These are phyloP conservation scores for Chironex yamaguchii DNA, from an alignment of 30 jellyfish, hydroid and myxozoan species.

Conservation along the genomic window DNA sequence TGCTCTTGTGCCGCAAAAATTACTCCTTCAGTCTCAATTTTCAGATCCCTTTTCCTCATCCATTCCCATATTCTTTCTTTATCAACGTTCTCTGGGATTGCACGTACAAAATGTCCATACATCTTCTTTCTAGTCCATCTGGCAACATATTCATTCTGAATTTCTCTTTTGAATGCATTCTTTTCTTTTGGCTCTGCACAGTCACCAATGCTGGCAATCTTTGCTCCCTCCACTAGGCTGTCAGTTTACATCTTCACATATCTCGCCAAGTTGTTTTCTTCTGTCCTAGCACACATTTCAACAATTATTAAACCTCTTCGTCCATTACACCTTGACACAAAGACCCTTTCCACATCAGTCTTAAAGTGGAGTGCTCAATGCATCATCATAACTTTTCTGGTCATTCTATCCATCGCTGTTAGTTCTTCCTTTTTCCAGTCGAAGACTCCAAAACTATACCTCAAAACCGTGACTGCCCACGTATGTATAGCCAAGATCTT, in stretches of 20 bases:
- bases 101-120: too few relatives aligned
- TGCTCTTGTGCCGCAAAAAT: too few relatives aligned
- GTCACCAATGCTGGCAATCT: conserved; percentile 8
- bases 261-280: conserved; percentile 7
- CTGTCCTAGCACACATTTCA: conserved; percentile 31
- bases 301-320: conserved; percentile 16
- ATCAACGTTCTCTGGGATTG: too few relatives aligned
- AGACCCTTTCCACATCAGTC: conserved; percentile 18
- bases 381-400: neutral
- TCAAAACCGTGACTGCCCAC: neutral
- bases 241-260: conserved; percentile 19
- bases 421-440: conserved; percentile 9
- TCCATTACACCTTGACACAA: conserved; percentile 3
- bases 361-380: conserved; percentile 1
- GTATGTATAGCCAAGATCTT: conserved; percentile 3
- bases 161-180: neutral
- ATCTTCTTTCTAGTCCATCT: too few relatives aligned
- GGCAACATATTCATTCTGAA: too few relatives aligned
- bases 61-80: too few relatives aligned
- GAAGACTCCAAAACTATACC: conserved; percentile 2
- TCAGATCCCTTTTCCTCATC: too few relatives aligned
- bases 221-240: conserved; percentile 27
- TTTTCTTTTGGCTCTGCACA: neutral
- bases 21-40: too few relatives aligned
- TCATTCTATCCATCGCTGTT: conserved; percentile 14